Percentiles rank a stretch among this genome's conserved stretches.
phyloP scores from a whole-genome alignment of 2,888 invertebrate genomes.

The Petrolisthes manimaculis region DNA sequence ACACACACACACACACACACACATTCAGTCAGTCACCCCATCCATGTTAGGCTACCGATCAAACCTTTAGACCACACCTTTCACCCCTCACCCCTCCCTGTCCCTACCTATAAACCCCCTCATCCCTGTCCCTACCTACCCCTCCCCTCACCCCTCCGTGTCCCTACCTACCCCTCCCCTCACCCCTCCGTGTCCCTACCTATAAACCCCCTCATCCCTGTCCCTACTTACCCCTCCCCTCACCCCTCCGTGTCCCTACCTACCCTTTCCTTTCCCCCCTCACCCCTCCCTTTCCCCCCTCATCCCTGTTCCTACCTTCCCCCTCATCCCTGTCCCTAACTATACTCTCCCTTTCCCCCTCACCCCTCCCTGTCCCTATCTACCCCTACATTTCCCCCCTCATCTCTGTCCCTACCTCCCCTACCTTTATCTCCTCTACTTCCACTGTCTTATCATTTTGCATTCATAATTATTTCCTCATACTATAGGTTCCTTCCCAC shows the following conservation, averaged over 20 bases:
- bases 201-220: background rate
- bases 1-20: background rate
- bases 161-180: background rate
- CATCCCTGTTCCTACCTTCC: too few species aligned
- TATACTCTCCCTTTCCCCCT: background rate
- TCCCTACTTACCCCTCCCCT: background rate
- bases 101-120: background rate
- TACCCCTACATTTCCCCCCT: background rate
- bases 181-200: background rate
- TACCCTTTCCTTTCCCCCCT: background rate
- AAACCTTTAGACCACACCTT: background rate
- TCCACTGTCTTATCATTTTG: too few species aligned
- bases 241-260: background rate
- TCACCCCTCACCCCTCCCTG: background rate
- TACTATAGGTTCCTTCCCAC: too few species aligned
- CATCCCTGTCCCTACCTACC: background rate
- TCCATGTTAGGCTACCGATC: too few species aligned
- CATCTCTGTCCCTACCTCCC: too few species aligned
- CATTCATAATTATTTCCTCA: too few species aligned
- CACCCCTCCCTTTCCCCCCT: background rate
- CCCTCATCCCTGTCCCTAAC: too few species aligned
- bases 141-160: background rate
- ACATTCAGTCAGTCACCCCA: too few species aligned
- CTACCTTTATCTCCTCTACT: too few species aligned
- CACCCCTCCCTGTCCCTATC: background rate